Conservation (phyloP, 2,113 vertebrate genomes). For the Dicrurus megarhynchus region DNA sequence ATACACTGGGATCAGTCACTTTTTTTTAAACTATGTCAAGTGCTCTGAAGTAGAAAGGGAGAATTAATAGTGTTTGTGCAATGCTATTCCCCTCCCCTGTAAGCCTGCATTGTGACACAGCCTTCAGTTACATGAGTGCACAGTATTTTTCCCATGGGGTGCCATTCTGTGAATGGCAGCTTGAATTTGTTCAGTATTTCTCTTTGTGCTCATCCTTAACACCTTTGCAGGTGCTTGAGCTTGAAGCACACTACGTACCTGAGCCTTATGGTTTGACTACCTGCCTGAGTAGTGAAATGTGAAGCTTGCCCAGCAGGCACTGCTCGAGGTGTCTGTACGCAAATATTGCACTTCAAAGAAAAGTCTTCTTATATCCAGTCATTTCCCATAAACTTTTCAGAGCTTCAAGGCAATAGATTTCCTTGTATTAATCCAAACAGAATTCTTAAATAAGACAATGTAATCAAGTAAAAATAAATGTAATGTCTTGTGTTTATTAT, state of each 20-base stretch:
- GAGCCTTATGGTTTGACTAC: background rate
- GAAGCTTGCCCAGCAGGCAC: background rate
- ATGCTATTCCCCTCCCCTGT: background rate
- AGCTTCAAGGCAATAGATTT: constrained; percentile 63
- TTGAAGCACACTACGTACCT: rapidly evolving
- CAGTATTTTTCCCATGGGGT: background rate
- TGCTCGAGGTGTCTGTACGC: background rate
- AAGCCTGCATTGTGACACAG: background rate
- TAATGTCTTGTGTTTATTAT: constrained; percentile 55
- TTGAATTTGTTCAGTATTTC: background rate
- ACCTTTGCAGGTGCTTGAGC: rapidly evolving
- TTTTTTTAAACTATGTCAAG: background rate
- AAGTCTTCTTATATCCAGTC: background rate
- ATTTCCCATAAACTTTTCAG: constrained; percentile 30
- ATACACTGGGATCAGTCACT: background rate
- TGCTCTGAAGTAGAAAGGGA: background rate
- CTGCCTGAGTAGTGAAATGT: rapidly evolving
- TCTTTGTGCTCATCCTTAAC: background rate
- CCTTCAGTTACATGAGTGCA: background rate
- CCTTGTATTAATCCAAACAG: constrained; percentile 62
- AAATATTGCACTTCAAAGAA: background rate
- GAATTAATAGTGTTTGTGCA: background rate
- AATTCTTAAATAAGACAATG: constrained; percentile 67
- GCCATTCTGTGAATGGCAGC: background rate
- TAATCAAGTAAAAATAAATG: constrained; percentile 68